Conservation (phyloP, 2,888 invertebrate species). For the Cotesia congregata region DNA sequence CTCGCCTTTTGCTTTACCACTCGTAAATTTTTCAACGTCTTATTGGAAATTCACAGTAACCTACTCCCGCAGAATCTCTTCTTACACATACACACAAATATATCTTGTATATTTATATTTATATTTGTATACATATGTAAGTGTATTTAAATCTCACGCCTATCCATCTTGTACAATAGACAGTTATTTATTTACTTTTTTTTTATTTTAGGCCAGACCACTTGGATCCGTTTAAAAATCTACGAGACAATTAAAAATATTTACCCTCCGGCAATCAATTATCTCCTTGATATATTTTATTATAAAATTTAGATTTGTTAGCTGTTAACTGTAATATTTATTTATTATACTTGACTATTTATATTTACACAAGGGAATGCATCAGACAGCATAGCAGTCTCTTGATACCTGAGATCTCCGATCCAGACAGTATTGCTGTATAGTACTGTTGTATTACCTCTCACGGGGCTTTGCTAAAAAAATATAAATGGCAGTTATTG, state of each 20-base stretch:
- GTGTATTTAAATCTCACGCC: background rate
- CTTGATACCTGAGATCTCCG: background rate
- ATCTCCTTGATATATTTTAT: background rate
- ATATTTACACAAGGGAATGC: background rate
- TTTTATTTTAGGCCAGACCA: background rate
- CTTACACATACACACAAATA: background rate
- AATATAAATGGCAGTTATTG: background rate
- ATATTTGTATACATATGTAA: background rate
- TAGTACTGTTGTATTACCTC: background rate
- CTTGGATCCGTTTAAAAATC: background rate
- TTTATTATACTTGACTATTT: background rate
- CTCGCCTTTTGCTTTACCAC: background rate
- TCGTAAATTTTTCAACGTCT: conserved; percentile 22
- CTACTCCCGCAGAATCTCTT: background rate
- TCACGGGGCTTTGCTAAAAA: background rate
- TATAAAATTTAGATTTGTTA: conserved; percentile 35
- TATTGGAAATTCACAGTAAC: conserved; percentile 2
- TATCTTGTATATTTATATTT: background rate
- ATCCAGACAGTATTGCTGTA: too few relatives aligned
- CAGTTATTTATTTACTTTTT: conserved; percentile 8
- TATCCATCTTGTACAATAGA: conserved; percentile 1
- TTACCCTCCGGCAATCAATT: background rate
- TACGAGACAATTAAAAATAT: background rate
- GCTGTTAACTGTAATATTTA: background rate
- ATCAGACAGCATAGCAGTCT: background rate